Evolutionary conservation across 2,888 invertebrate species (phyloP).

Genomic region (Creontiades dilutus): DNA sequence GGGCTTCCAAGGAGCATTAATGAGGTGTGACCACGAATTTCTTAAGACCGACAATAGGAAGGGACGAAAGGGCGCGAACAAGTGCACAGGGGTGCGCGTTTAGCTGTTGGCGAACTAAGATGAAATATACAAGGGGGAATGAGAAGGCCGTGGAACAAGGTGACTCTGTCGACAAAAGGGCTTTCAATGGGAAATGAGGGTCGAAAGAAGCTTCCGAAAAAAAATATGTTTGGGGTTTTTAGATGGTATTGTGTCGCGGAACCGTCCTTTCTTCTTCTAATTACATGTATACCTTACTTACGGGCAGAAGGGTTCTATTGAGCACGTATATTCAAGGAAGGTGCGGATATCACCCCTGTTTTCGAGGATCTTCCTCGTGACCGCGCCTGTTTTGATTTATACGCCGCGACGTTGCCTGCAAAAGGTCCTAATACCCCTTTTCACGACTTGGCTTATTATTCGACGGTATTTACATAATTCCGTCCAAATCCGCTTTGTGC

Average conservation of each 20-base stretch:
- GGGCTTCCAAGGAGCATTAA: conserved; percentile 52
- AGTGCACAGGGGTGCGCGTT: conserved; percentile 45
- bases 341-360: conserved; percentile 44
- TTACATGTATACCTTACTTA: conserved; percentile 66
- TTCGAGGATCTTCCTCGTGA: conserved; percentile 29
- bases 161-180: conserved; percentile 15
- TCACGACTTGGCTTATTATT: conserved; percentile 55
- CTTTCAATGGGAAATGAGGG: not conserved
- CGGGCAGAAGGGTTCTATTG: not conserved
- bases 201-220: not conserved
- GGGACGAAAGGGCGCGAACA: conserved; percentile 43
- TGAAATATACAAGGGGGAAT: not conserved
- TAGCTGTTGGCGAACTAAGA: conserved; percentile 40
- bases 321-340: conserved; percentile 11
- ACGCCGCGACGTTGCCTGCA: conserved; percentile 47
- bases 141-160: not conserved
- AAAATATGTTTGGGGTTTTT: conserved; percentile 36
- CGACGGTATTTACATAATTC: conserved; percentile 65
- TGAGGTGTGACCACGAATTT: conserved; percentile 66
- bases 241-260: not conserved
- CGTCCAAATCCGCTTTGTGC: conserved; percentile 67
- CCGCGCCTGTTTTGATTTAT: conserved; percentile 62
- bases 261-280: conserved; percentile 22
- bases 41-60: conserved; percentile 4
- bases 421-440: conserved; percentile 3